A percentile compares a stretch with the other conserved stretches of the same genome.
Conservation (phyloP, 1,140 invertebrate species). For the Bombus picipes region DNA sequence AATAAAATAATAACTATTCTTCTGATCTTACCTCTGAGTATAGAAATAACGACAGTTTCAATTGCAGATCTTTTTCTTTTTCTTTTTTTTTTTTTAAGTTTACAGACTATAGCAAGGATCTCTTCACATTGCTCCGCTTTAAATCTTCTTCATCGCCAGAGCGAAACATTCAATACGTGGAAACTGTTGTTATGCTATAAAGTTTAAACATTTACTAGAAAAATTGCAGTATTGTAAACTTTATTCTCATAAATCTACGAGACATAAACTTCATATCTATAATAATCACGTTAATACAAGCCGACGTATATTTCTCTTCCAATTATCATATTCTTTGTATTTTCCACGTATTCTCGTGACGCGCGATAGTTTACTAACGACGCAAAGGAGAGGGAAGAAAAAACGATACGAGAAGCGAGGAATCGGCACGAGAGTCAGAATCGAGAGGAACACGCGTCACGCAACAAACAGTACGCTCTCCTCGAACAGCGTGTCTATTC, state of each 20-base stretch:
- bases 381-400: neutral
- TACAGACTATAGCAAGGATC: neutral
- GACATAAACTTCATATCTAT: neutral
- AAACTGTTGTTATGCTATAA: neutral
- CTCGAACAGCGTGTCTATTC: slow-evolving; percentile 22
- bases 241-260: neutral
- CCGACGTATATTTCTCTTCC: neutral
- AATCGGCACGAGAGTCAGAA: neutral
- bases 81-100: no score
- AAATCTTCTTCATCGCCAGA: no score
- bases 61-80: no score
- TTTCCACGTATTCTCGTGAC: neutral
- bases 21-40: no score
- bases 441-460: neutral
- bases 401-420: neutral
- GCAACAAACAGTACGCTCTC: slow-evolving; percentile 24
- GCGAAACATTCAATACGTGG: neutral
- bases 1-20: no score
- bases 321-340: neutral
- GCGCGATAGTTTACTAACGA: neutral
- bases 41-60: no score
- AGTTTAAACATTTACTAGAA: neutral
- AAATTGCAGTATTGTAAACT: no score
- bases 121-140: neutral
- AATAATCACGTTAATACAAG: no score